Percentiles rank a stretch among this genome's conserved stretches.
These are phyloP conservation scores for Microcebus tavaratra DNA, from an alignment of 2,113 vertebrate genomes.

Conservation along the genomic window DNA sequence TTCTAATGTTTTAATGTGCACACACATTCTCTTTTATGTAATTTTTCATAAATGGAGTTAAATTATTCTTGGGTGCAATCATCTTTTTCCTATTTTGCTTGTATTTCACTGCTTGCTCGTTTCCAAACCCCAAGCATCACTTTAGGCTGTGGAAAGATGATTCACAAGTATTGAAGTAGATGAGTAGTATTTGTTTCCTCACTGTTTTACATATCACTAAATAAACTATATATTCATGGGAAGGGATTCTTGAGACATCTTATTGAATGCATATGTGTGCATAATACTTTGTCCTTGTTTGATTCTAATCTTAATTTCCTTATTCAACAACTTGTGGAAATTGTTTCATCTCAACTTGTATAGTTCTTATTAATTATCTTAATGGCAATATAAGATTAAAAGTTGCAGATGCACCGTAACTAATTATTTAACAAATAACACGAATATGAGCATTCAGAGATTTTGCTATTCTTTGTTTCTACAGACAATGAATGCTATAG, in stretches of 20 bases:
- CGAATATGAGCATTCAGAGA: neutral
- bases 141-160: neutral
- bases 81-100: neutral
- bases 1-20: neutral
- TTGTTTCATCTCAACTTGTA: neutral
- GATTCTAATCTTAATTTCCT: neutral
- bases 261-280: neutral
- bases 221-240: neutral
- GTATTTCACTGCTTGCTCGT: neutral
- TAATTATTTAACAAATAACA: neutral
- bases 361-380: neutral
- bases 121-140: neutral
- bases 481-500: neutral
- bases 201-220: neutral
- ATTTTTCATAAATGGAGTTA: neutral
- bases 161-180: neutral
- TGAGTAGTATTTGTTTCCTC: neutral
- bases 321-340: slow-evolving; percentile 15
- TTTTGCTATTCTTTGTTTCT: neutral
- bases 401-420: neutral
- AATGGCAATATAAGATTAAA: neutral
- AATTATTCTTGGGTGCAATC: neutral
- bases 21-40: neutral
- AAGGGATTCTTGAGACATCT: neutral
- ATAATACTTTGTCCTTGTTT: neutral